phyloP scores from a whole-genome alignment of 2,113 vertebrate species.

The Urocitellus parryii region DNA sequence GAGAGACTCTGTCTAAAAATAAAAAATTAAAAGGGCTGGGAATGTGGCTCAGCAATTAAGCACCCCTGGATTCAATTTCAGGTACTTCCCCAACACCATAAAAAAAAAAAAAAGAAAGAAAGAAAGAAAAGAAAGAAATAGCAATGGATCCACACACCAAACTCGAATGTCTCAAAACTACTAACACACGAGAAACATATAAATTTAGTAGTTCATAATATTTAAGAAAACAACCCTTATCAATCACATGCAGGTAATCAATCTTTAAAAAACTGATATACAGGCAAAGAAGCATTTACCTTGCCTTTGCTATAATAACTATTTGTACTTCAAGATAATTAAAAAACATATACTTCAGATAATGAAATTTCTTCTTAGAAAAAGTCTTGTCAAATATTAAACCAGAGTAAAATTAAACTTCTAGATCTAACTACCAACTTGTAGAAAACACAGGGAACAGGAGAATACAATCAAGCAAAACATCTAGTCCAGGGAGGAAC shows the following conservation, averaged over 20 bases:
- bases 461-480: background rate
- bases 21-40: too few species aligned
- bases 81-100: too few species aligned
- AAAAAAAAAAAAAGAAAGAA: too few species aligned
- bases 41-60: too few species aligned
- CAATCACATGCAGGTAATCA: background rate
- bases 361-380: background rate
- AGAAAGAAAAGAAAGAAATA: too few species aligned
- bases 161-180: background rate
- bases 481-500: background rate
- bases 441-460: background rate
- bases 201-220: background rate
- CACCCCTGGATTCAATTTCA: too few species aligned
- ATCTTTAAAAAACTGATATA: background rate
- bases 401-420: background rate
- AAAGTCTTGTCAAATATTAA: conserved; percentile 1
- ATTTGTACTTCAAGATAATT: background rate
- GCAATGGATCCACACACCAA: background rate
- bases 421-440: background rate
- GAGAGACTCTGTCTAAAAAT: too few species aligned
- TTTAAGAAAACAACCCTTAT: background rate
- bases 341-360: background rate
- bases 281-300: background rate
- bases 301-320: background rate
- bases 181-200: background rate